Conservation (phyloP, 2,797 vertebrate species). For the Microcaecilia unicolor region DNA sequence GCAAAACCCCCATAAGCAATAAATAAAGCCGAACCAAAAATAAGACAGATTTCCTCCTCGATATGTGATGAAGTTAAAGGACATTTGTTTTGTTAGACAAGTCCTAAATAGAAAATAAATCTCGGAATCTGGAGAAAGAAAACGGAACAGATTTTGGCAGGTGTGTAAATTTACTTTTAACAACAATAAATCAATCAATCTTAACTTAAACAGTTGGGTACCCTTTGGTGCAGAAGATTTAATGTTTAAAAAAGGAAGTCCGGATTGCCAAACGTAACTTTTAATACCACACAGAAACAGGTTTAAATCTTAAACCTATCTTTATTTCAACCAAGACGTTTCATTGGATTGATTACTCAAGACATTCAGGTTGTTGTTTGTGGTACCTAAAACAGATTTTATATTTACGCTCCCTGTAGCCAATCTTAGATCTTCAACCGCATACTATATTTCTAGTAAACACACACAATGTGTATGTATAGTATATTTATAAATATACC, state of each 20-base stretch:
- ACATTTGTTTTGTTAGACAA: slow-evolving; percentile 56
- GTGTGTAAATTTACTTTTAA: slow-evolving; percentile 56
- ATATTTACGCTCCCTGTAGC: neutral
- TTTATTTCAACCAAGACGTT: neutral
- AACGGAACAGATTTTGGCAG: slow-evolving; percentile 37
- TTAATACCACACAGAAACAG: slow-evolving; percentile 14
- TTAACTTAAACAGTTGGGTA: slow-evolving; percentile 58
- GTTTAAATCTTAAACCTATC: too few relatives aligned
- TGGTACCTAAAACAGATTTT: too few relatives aligned
- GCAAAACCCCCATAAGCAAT: slow-evolving; percentile 18
- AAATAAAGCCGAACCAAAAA: slow-evolving; percentile 46
- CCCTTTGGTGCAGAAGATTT: slow-evolving; percentile 29
- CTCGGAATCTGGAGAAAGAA: slow-evolving; percentile 47
- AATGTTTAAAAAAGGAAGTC: slow-evolving; percentile 18
- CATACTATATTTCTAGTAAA: too few relatives aligned
- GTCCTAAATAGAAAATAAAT: slow-evolving; percentile 56
- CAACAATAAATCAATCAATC: slow-evolving; percentile 65
- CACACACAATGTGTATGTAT: too few relatives aligned
- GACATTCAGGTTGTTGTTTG: slow-evolving; percentile 1
- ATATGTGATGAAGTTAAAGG: slow-evolving; percentile 53
- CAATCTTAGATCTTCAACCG: neutral
- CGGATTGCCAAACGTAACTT: slow-evolving; percentile 14
- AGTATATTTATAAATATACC: too few relatives aligned
- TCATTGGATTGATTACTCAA: neutral
- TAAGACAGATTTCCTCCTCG: slow-evolving; percentile 42